Conservation (phyloP, 2,888 invertebrate genomes). For the Melieria omissa region DNA sequence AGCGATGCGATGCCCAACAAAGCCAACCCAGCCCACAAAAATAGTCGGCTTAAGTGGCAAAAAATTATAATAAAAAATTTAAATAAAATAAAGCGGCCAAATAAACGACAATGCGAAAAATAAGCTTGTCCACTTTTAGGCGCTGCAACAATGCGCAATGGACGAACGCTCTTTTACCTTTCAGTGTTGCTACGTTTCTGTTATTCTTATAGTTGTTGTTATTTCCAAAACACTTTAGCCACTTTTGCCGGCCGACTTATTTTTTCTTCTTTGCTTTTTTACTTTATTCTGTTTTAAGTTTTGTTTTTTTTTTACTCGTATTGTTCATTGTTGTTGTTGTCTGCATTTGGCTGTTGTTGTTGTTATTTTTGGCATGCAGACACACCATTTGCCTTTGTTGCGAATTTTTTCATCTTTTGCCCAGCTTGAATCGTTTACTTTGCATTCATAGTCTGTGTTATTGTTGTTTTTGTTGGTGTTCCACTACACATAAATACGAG, state of each 20-base stretch:
- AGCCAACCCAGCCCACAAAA: background rate
- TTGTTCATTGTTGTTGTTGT: too few relatives aligned
- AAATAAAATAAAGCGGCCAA: background rate
- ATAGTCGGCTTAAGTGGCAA: background rate
- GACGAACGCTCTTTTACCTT: background rate
- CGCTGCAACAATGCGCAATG: background rate
- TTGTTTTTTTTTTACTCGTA: too few relatives aligned
- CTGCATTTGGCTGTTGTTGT: too few relatives aligned
- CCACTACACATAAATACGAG: slow-evolving; percentile 13
- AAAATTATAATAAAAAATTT: background rate
- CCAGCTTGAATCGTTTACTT: background rate
- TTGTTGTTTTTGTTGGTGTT: background rate
- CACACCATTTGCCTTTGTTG: too few relatives aligned
- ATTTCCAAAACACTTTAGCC: too few relatives aligned
- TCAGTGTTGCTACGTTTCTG: too few relatives aligned
- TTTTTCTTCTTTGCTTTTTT: too few relatives aligned
- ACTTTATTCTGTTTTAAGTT: too few relatives aligned
- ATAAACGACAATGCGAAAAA: background rate
- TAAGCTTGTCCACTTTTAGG: background rate
- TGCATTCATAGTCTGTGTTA: background rate
- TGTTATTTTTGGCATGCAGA: too few relatives aligned
- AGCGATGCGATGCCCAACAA: background rate
- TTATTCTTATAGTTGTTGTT: too few relatives aligned
- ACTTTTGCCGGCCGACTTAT: too few relatives aligned
- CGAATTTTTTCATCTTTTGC: background rate